Evolutionary conservation across 2,797 vertebrate species (phyloP).

Genomic region (Pithecia hirsuta): DNA sequence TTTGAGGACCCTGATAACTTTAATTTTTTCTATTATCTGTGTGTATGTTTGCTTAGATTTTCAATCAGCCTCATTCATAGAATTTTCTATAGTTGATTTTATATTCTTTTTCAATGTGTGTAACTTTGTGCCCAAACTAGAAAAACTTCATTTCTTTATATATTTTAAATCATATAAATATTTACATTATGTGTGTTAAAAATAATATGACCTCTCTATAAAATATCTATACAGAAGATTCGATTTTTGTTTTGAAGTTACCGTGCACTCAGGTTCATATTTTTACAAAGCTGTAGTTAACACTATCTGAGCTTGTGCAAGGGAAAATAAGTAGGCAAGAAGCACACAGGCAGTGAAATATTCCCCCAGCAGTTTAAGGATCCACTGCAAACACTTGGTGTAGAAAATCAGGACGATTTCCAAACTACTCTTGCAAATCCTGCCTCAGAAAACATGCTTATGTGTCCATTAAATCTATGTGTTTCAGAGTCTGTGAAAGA

Average conservation of each 20-base stretch:
- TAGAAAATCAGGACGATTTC: not conserved
- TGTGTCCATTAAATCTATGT: not conserved
- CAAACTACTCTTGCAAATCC: not conserved
- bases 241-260: not conserved
- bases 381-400: not conserved
- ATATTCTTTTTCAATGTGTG: not conserved
- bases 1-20: not conserved
- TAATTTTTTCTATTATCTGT: not conserved
- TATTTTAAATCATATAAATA: constrained; percentile 17
- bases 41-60: not conserved
- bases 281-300: not conserved
- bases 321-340: not conserved
- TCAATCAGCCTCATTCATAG: not conserved
- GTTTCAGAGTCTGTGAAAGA: constrained; percentile 21
- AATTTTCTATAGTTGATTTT: constrained; percentile 18
- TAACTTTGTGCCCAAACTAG: not conserved
- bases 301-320: not conserved
- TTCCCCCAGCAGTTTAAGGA: not conserved
- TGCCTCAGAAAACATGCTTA: not conserved
- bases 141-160: not conserved
- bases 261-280: not conserved
- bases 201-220: not conserved
- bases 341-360: not conserved
- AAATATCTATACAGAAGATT: not conserved
- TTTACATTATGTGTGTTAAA: not conserved